phyloP scores from a whole-genome alignment of 2,888 invertebrate genomes.

The Incurvaria masculella region DNA sequence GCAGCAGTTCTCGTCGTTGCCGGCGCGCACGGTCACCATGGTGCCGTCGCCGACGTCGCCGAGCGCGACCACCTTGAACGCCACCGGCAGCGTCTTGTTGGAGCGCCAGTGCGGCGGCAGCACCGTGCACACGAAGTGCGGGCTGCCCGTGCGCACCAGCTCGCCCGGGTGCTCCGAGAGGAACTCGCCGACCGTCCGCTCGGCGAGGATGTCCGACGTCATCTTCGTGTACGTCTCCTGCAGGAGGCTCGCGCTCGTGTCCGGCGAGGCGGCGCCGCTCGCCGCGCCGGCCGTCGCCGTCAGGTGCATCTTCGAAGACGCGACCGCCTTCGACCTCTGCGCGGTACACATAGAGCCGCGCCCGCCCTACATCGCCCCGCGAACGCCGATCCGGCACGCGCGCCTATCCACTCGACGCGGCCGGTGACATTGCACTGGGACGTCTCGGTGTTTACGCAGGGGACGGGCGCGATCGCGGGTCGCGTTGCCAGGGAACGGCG shows the following conservation, averaged over 20 bases:
- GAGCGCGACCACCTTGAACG: conserved; percentile 94
- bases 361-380: conserved; percentile 3
- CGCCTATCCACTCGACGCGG: too few species aligned
- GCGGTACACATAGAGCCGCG: conserved; percentile 50
- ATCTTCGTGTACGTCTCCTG: conserved; percentile 85
- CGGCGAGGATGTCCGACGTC: conserved; percentile 87
- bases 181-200: conserved; percentile 82
- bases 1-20: conserved; percentile 98
- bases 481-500: conserved; percentile 52
- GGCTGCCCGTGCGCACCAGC: conserved; percentile 87
- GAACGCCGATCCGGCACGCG: too few species aligned
- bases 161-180: conserved; percentile 90
- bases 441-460: conserved; percentile 3
- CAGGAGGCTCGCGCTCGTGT: conserved; percentile 67
- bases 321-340: conserved; percentile 32
- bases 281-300: conserved; percentile 35
- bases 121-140: conserved; percentile 93
- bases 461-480: conserved; percentile 18
- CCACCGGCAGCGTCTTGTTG: conserved; percentile 96
- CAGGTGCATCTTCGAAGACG: conserved; percentile 53
- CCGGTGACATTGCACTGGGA: background rate
- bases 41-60: conserved; percentile 97
- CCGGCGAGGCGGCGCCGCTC: conserved; percentile 62
- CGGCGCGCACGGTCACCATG: conserved; percentile 91
- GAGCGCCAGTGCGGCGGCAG: conserved; percentile 97